Conservation (phyloP, 2,113 vertebrate genomes). For the Podocnemis expansa region DNA sequence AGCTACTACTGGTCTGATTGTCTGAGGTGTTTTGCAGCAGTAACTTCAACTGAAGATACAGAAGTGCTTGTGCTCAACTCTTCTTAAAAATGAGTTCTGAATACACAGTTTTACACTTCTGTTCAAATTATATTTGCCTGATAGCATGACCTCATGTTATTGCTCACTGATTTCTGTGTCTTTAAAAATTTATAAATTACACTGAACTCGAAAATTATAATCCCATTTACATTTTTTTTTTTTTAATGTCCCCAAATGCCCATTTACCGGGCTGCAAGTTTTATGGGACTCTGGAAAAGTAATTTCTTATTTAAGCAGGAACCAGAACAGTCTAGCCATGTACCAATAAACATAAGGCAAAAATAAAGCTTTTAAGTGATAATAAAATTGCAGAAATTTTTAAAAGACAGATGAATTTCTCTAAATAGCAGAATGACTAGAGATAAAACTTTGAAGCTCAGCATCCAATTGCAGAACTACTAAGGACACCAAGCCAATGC, state of each 20-base stretch:
- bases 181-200: not conserved
- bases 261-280: not conserved
- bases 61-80: not conserved
- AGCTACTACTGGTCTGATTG: not conserved
- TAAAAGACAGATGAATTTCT: not conserved
- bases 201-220: not conserved
- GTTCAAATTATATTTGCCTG: rapidly evolving
- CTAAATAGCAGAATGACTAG: not conserved
- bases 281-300: no score
- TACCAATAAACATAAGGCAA: not conserved
- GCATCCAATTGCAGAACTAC: not conserved
- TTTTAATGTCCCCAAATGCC: not conserved
- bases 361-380: not conserved
- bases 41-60: not conserved
- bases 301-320: not conserved
- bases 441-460: not conserved
- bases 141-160: not conserved
- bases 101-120: not conserved
- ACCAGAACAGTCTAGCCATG: not conserved
- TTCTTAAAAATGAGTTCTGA: not conserved
- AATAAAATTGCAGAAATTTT: not conserved
- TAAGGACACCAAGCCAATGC: not conserved
- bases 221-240: not conserved
- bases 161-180: not conserved
- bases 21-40: not conserved